Evolutionary conservation across 2,113 vertebrate genomes (phyloP).

Genomic region (Neomonachus schauinslandi): DNA sequence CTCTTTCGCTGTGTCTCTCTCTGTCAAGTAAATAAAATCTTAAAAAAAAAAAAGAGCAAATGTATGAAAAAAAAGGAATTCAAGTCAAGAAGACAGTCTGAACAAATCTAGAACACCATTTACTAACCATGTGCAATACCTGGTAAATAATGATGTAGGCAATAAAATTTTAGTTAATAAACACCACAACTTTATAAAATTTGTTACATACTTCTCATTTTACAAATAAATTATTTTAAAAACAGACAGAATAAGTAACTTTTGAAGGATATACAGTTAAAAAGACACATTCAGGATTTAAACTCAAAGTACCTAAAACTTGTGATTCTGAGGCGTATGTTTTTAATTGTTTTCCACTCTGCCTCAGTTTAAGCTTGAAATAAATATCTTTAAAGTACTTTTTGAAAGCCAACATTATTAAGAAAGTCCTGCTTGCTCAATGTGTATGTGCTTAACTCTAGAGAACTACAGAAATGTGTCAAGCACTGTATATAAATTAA

Average conservation of each 20-base stretch:
- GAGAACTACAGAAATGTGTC: neutral
- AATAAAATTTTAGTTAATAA: neutral
- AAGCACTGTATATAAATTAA: neutral
- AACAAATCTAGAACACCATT: neutral
- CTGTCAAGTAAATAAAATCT: too few relatives aligned
- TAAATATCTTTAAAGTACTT: neutral
- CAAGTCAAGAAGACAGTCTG: neutral
- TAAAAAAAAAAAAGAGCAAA: neutral
- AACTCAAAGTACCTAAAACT: neutral
- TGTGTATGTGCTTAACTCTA: neutral
- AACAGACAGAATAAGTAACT: neutral
- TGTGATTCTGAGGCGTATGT: neutral
- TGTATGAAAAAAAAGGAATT: neutral
- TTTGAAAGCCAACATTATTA: neutral
- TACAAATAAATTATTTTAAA: neutral
- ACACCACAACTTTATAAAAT: neutral
- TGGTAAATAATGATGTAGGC: neutral
- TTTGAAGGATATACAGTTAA: neutral
- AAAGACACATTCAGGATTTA: slow-evolving; percentile 8
- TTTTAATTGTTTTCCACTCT: neutral
- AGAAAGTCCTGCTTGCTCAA: neutral
- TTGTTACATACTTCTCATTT: neutral
- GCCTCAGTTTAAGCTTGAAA: neutral
- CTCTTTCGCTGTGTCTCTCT: too few relatives aligned
- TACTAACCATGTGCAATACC: neutral